These are phyloP conservation scores for Orestias chungarensis DNA, from an alignment of 2,797 vertebrate genomes.

Conservation along the genomic window DNA sequence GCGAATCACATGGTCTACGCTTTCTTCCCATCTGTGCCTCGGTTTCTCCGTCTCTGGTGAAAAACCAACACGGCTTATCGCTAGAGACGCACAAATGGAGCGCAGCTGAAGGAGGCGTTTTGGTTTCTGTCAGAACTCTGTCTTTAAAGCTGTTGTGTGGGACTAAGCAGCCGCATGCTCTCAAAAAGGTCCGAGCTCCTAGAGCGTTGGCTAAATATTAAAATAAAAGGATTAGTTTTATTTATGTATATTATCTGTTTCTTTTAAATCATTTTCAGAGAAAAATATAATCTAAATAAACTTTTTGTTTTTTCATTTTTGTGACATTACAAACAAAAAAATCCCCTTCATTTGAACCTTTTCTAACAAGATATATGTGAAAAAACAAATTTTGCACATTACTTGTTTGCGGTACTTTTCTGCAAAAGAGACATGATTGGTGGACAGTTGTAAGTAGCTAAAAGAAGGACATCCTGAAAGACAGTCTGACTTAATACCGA, in stretches of 20 bases:
- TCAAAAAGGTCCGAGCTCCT: too few relatives aligned
- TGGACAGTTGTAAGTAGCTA: too few relatives aligned
- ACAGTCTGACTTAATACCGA: too few relatives aligned
- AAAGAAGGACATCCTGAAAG: too few relatives aligned
- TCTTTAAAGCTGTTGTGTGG: background rate
- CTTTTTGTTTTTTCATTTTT: too few relatives aligned
- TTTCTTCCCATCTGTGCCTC: constrained; percentile 56
- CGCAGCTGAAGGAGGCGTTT: constrained; percentile 13
- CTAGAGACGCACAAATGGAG: constrained; percentile 28
- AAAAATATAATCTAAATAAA: too few relatives aligned
- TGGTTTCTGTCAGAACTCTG: constrained; percentile 20
- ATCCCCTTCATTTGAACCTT: too few relatives aligned
- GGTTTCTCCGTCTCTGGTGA: constrained; percentile 21
- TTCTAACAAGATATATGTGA: too few relatives aligned
- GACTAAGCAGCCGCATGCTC: constrained; percentile 4
- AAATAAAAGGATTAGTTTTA: background rate
- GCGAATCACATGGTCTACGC: constrained; percentile 35
- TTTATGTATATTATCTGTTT: background rate
- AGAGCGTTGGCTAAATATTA: background rate
- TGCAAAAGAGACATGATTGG: too few relatives aligned
- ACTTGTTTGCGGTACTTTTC: too few relatives aligned
- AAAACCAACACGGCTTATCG: constrained; percentile 25
- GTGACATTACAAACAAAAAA: too few relatives aligned
- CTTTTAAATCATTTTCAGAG: background rate
- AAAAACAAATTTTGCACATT: too few relatives aligned